Conservation (phyloP, 1,140 invertebrate genomes). For the Ips nitidus region DNA sequence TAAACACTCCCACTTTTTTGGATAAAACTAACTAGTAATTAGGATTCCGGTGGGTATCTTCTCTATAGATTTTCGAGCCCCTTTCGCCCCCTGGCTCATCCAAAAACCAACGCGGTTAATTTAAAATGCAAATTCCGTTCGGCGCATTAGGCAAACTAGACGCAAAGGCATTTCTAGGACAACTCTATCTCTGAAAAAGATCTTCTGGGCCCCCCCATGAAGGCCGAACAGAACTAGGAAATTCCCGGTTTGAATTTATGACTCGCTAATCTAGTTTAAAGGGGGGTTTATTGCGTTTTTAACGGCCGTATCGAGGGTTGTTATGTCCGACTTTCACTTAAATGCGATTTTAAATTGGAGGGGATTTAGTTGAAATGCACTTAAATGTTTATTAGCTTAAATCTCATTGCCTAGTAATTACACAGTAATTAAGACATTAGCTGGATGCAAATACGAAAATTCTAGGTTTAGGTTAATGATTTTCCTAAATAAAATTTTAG, state of each 20-base stretch:
- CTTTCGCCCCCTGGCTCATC: background rate
- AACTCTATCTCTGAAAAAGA: constrained; percentile 8
- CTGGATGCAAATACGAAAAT: too few species aligned
- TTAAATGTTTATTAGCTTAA: too few species aligned
- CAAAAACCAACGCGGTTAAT: background rate
- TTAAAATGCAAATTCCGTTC: constrained; percentile 2
- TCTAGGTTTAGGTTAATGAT: too few species aligned
- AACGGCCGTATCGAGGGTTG: too few species aligned
- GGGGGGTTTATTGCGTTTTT: too few species aligned
- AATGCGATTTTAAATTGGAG: too few species aligned
- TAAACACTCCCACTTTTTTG: too few species aligned
- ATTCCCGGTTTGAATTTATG: constrained; percentile 1
- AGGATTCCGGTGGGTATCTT: background rate
- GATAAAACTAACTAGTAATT: background rate
- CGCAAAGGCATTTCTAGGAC: background rate
- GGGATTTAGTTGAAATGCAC: too few species aligned
- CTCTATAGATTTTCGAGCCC: background rate
- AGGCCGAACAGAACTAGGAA: background rate
- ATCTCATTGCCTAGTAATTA: too few species aligned
- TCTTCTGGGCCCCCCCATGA: background rate
- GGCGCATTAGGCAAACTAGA: background rate
- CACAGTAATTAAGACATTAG: too few species aligned
- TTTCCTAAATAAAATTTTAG: too few species aligned
- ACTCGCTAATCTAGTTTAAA: background rate
- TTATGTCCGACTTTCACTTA: too few species aligned